These are phyloP conservation scores for Axea sp. DNA, from an alignment of 2,888 invertebrate species.

Conservation along the genomic window DNA sequence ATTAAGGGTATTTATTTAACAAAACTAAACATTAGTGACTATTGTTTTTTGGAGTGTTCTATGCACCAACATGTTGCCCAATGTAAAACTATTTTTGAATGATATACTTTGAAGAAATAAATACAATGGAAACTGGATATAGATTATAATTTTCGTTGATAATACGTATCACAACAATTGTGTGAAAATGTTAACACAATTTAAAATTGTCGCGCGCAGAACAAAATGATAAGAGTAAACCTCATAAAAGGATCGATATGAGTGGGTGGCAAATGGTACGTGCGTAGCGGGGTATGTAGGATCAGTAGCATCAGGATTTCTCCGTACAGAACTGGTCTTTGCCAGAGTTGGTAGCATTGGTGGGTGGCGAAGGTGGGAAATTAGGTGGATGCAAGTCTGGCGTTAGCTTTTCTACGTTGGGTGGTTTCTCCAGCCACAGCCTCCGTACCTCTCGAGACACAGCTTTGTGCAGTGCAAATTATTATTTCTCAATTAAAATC, in stretches of 20 bases:
- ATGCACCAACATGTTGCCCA: no score
- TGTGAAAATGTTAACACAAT: no score
- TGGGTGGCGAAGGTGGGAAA: conserved; percentile 31
- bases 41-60: no score
- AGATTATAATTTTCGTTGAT: no score
- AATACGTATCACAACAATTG: no score
- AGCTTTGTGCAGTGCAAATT: not conserved
- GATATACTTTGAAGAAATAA: no score
- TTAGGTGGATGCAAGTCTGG: conserved; percentile 38
- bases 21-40: no score
- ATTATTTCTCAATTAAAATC: not conserved
- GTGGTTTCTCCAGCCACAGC: conserved; percentile 65
- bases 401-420: conserved; percentile 65
- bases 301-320: conserved; percentile 39
- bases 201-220: conserved; percentile 56
- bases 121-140: no score
- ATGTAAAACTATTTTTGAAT: no score
- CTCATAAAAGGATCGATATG: conserved; percentile 72
- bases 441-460: conserved; percentile 48
- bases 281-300: conserved; percentile 25
- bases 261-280: conserved; percentile 49
- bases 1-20: no score
- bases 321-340: conserved; percentile 22
- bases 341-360: conserved; percentile 49
- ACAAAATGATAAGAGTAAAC: conserved; percentile 68